A percentile compares a stretch with the other conserved stretches of the same genome.
phyloP scores from a whole-genome alignment of 2,113 vertebrate genomes.

The Pygoscelis antarcticus region DNA sequence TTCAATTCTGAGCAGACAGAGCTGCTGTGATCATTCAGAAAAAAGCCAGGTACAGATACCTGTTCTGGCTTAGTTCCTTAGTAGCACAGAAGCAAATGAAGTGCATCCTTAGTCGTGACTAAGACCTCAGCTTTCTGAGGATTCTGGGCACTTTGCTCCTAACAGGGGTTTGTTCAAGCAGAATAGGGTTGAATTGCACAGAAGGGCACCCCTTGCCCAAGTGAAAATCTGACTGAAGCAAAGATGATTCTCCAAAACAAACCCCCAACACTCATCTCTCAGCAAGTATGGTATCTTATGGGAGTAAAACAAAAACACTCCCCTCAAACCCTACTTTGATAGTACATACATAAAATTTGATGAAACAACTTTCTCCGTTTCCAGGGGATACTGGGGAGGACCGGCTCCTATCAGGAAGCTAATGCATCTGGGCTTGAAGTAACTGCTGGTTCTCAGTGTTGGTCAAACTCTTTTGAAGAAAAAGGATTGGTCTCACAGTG shows the following conservation, averaged over 20 bases:
- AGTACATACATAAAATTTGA: background rate
- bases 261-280: background rate
- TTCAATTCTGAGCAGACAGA: background rate
- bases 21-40: background rate
- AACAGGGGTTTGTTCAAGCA: background rate
- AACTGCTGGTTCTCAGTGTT: background rate
- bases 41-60: background rate
- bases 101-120: background rate
- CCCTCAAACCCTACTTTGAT: accelerated
- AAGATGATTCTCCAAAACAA: background rate
- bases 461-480: background rate
- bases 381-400: constrained; percentile 94
- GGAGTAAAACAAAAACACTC: background rate
- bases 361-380: background rate
- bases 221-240: background rate
- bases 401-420: constrained; percentile 89
- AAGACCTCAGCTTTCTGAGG: background rate
- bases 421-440: constrained; percentile 91
- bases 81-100: background rate
- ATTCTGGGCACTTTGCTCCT: background rate
- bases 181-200: background rate
- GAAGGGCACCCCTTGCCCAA: background rate
- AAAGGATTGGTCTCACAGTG: background rate
- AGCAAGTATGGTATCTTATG: accelerated
- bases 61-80: background rate